A percentile compares a stretch with the other conserved stretches of the same genome.
Evolutionary conservation across 2,888 invertebrate species (phyloP).

Genomic region (Schizotus pectinicornis): DNA sequence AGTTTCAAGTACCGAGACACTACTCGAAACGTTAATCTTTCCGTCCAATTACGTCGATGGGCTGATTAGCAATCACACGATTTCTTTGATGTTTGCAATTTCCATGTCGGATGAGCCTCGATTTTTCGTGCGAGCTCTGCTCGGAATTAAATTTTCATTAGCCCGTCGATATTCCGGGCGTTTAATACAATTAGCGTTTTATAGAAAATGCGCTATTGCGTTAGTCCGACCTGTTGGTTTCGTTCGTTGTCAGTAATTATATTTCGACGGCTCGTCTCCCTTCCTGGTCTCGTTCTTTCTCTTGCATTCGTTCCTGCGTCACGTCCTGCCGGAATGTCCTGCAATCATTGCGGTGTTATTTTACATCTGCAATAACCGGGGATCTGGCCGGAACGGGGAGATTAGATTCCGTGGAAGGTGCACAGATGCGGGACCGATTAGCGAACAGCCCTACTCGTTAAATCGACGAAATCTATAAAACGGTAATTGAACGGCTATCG

Average conservation of each 20-base stretch:
- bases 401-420: constrained; percentile 29
- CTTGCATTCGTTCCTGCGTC: constrained; percentile 35
- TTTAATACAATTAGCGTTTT: constrained; percentile 56
- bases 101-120: constrained; percentile 47
- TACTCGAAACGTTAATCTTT: constrained; percentile 39
- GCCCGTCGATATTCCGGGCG: constrained; percentile 55
- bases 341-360: constrained; percentile 43
- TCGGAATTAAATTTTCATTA: constrained; percentile 56
- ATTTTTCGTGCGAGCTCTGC: constrained; percentile 47
- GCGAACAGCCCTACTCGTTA: constrained; percentile 10
- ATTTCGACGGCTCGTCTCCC: constrained; percentile 40
- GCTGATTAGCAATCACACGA: constrained; percentile 45
- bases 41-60: constrained; percentile 42
- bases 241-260: constrained; percentile 48
- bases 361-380: constrained; percentile 43
- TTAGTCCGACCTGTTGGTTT: constrained; percentile 53
- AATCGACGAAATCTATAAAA: constrained; percentile 19
- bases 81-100: constrained; percentile 48
- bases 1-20: constrained; percentile 17
- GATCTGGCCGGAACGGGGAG: constrained; percentile 19
- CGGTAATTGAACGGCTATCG: constrained; percentile 24
- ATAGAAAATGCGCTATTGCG: constrained; percentile 48
- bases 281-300: constrained; percentile 10
- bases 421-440: constrained; percentile 29
- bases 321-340: constrained; percentile 42